These are phyloP conservation scores for Brachionus rotundiformis DNA, from an alignment of 1,140 invertebrate genomes.

Conservation along the genomic window DNA sequence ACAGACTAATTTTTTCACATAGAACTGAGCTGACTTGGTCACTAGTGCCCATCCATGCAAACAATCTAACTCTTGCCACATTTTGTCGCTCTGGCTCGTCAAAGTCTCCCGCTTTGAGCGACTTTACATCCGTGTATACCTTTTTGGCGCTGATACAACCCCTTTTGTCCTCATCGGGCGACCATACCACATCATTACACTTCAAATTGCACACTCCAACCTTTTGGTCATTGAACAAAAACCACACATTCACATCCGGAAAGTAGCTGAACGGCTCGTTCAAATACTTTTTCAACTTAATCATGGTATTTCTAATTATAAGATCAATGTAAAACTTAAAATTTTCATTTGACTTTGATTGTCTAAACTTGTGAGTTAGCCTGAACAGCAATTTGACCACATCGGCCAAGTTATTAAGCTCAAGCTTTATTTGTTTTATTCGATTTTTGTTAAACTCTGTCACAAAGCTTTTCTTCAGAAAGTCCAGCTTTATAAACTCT, in stretches of 20 bases:
- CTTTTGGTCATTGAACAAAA: background rate
- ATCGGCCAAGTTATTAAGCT: background rate
- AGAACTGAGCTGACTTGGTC: conserved; percentile 10
- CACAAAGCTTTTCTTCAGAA: conserved; percentile 4
- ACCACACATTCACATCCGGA: conserved; percentile 45
- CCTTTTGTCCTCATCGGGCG: background rate
- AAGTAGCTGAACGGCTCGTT: conserved; percentile 50
- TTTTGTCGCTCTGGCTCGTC: conserved; percentile 20
- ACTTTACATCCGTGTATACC: conserved; percentile 29
- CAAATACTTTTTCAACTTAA: conserved; percentile 16
- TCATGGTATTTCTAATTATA: conserved; percentile 6
- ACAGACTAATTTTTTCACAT: background rate
- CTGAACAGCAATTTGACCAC: background rate
- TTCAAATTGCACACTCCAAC: conserved; percentile 32
- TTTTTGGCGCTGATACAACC: background rate
- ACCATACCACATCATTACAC: conserved; percentile 35
- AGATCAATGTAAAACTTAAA: conserved; percentile 50
- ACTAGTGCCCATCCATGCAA: background rate
- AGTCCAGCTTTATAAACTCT: conserved; percentile 8
- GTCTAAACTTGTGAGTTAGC: background rate
- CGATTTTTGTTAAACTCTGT: background rate
- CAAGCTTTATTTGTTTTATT: background rate
- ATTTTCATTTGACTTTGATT: conserved; percentile 27
- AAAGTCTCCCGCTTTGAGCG: background rate
- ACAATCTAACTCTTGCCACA: conserved; percentile 24